These are phyloP conservation scores for Eristalinus sepulchralis DNA, from an alignment of 2,888 invertebrate genomes.

Conservation along the genomic window DNA sequence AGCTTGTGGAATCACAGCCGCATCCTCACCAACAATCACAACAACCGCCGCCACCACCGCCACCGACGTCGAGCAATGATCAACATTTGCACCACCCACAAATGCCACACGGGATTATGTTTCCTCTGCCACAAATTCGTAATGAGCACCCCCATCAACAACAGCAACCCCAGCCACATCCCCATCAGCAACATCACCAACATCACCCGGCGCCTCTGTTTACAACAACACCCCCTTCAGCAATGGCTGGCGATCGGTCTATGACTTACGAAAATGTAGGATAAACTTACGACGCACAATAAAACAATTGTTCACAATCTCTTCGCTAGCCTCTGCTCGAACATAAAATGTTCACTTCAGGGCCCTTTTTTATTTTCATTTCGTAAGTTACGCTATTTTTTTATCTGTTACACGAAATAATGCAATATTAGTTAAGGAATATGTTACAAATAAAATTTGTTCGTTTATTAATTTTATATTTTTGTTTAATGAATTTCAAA, in stretches of 20 bases:
- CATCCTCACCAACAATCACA: constrained; percentile 76
- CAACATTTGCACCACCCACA: constrained; percentile 79
- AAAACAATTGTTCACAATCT: constrained; percentile 35
- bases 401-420: constrained; percentile 58
- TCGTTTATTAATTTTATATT: constrained; percentile 36
- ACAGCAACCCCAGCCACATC: constrained; percentile 77
- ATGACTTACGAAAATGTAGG: constrained; percentile 80
- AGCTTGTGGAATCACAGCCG: constrained; percentile 76
- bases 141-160: constrained; percentile 76
- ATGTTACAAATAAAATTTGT: constrained; percentile 65
- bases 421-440: constrained; percentile 69
- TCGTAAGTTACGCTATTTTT: constrained; percentile 51
- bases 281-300: constrained; percentile 73
- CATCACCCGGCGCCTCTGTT: constrained; percentile 78
- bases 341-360: constrained; percentile 50
- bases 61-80: constrained; percentile 73
- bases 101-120: constrained; percentile 80
- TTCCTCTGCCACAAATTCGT: constrained; percentile 77
- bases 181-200: constrained; percentile 77
- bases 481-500: not conserved
- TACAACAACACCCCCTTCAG: constrained; percentile 75
- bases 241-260: constrained; percentile 78
- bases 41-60: constrained; percentile 77
- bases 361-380: constrained; percentile 27
- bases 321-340: constrained; percentile 40